Conservation (phyloP, 2,888 invertebrate genomes). For the Dendrolimus pini region DNA sequence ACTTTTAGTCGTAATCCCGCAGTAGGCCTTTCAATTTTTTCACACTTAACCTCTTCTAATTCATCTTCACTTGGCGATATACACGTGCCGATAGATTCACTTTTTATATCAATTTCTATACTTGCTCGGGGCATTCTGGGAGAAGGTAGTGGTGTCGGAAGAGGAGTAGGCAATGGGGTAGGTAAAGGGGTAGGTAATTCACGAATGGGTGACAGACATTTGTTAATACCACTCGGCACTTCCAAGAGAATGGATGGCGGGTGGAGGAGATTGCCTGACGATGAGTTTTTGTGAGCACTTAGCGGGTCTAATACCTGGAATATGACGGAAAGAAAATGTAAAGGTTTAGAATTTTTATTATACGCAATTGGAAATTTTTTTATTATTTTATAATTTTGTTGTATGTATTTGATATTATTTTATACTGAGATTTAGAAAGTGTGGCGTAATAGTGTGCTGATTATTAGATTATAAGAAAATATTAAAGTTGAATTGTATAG, state of each 20-base stretch:
- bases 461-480: too few relatives aligned
- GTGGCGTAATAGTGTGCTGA: too few relatives aligned
- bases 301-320: conserved; percentile 80
- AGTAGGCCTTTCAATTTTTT: conserved; percentile 46
- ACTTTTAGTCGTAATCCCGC: conserved; percentile 57
- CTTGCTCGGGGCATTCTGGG: conserved; percentile 62
- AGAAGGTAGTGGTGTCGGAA: conserved; percentile 79
- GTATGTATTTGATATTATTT: too few relatives aligned
- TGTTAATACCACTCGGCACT: conserved; percentile 84
- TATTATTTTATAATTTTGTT: too few relatives aligned
- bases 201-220: conserved; percentile 87
- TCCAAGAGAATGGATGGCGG: conserved; percentile 86
- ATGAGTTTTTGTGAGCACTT: conserved; percentile 79
- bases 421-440: too few relatives aligned
- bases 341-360: too few relatives aligned
- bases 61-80: conserved; percentile 65
- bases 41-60: conserved; percentile 55
- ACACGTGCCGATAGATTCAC: conserved; percentile 39
- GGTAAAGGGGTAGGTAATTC: conserved; percentile 86
- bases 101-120: conserved; percentile 44
- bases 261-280: conserved; percentile 79
- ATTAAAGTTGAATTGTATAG: too few relatives aligned
- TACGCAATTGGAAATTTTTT: too few relatives aligned
- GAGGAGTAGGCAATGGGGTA: conserved; percentile 77
- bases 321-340: neutral